Evolutionary conservation across 2,888 invertebrate genomes (phyloP).

Genomic region (Aelia acuminata): DNA sequence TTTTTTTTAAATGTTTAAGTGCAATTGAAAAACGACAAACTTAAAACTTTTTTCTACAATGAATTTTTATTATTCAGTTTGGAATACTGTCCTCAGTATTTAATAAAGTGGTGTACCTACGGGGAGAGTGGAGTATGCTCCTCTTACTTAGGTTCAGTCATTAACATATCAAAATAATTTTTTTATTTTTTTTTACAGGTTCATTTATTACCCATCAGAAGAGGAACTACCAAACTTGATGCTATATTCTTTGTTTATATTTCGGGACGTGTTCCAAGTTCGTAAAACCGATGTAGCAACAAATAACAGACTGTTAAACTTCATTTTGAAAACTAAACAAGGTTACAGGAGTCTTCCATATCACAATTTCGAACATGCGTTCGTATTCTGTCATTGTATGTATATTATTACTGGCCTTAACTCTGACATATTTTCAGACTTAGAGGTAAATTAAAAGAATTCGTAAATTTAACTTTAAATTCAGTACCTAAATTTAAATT

Average conservation of each 20-base stretch:
- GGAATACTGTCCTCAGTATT: no score
- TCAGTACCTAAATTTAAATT: no score
- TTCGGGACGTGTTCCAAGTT: slow-evolving; percentile 60
- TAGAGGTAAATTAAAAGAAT: slow-evolving; percentile 70
- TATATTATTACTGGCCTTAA: slow-evolving; percentile 73
- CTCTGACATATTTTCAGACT: slow-evolving; percentile 70
- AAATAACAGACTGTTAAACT: slow-evolving; percentile 67
- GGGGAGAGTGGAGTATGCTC: no score
- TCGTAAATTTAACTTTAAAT: neutral
- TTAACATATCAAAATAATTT: no score
- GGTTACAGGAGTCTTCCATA: slow-evolving; percentile 74
- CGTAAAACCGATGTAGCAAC: neutral
- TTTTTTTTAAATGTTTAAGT: no score
- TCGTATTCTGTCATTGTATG: slow-evolving; percentile 76
- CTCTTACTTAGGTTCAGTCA: no score
- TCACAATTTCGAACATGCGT: slow-evolving; percentile 77
- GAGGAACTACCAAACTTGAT: slow-evolving; percentile 58
- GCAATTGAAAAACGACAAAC: no score
- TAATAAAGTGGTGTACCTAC: no score
- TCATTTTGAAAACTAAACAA: slow-evolving; percentile 72
- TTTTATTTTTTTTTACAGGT: slow-evolving; percentile 42
- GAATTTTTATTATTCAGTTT: no score
- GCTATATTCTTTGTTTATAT: slow-evolving; percentile 61
- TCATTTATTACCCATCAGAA: slow-evolving; percentile 61
- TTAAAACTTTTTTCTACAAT: no score